Evolutionary conservation across 2,888 invertebrate species (phyloP).

Genomic region (Euzophera pinguis): DNA sequence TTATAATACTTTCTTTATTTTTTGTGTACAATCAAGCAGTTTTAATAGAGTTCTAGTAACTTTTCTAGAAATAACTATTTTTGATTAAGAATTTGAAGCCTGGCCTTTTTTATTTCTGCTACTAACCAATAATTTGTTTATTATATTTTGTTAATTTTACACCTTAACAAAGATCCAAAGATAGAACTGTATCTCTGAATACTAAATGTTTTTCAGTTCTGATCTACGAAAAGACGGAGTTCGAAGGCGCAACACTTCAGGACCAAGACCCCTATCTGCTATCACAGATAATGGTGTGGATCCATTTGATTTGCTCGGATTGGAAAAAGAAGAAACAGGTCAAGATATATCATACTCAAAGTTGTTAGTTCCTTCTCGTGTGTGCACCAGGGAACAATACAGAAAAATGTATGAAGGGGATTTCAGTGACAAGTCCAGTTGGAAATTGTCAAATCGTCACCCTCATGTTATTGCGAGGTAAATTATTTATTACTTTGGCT

Average conservation of each 20-base stretch:
- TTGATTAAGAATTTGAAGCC: too few species aligned
- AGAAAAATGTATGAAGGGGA: conserved; percentile 73
- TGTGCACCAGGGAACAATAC: conserved; percentile 65
- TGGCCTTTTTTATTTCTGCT: too few species aligned
- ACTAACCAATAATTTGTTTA: too few species aligned
- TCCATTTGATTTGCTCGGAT: conserved; percentile 91
- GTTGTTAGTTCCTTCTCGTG: conserved; percentile 86
- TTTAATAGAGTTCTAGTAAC: too few species aligned
- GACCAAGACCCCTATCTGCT: conserved; percentile 89
- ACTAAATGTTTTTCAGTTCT: conserved; percentile 40
- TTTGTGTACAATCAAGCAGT: too few species aligned
- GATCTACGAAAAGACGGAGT: conserved; percentile 86
- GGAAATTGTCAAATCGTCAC: conserved; percentile 64
- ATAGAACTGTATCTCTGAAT: too few species aligned
- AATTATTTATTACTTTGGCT: conserved; percentile 7
- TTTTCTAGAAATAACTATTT: too few species aligned
- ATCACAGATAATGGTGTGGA: conserved; percentile 91
- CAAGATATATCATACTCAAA: conserved; percentile 96
- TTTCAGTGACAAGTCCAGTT: conserved; percentile 61
- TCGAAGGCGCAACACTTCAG: conserved; percentile 89
- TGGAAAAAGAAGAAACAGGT: conserved; percentile 90
- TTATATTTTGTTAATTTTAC: too few species aligned
- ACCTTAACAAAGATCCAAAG: too few species aligned
- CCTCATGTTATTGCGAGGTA: conserved; percentile 82
- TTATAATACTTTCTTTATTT: too few species aligned